Evolutionary conservation across 2,797 vertebrate species (phyloP), one percentile per base, ranked within the genome.

Genomic region (Manis javanica): DNA sequence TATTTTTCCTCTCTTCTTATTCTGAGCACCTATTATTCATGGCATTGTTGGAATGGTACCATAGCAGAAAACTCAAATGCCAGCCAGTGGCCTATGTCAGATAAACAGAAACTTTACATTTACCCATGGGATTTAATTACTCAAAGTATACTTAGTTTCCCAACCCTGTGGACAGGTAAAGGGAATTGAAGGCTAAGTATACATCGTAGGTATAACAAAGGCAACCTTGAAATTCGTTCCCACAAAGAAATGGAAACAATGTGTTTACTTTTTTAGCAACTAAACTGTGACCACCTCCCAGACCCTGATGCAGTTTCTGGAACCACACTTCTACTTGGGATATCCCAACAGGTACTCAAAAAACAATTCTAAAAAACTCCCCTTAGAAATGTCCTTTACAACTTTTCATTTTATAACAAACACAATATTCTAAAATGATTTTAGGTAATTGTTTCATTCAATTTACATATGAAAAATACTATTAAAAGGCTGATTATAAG

Each of bases 401-500:
- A 93, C 21, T 69, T 95, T 71, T 51, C 31, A 61, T 31, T 85
- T 66, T 92, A 13, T 72, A 95, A 51, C 3, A 95, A 57, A 71
- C 1, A 69, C 34, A 11, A 81, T 72, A 75, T 63, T 26, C 72
- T 89, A 92, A 93, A 86, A 87, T 34, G 10, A 87, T 72, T 89
- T 82, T 34, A 68, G 57, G 16, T 79, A 39, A 78, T 15, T 69
- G 11, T 66, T 91, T 87, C 57, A 82, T 51, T 95, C 87, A 95
- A 51, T 79, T 72, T 87, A 79, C 9, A 55, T 5, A 92, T 82
- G 11, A 95, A 87, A 96, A 78, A 59, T 42, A 71, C 16, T 26
- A 87, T 63, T 18, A 90, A 91, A 86, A 86, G 64, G 42, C 21
- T 91, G 15, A 51, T 79, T 81, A 74, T 71, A 95, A 87, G 24